Percentiles rank a stretch among this genome's conserved stretches.
phyloP scores from a whole-genome alignment of 2,888 invertebrate species.

The Leucophenga maculata region DNA sequence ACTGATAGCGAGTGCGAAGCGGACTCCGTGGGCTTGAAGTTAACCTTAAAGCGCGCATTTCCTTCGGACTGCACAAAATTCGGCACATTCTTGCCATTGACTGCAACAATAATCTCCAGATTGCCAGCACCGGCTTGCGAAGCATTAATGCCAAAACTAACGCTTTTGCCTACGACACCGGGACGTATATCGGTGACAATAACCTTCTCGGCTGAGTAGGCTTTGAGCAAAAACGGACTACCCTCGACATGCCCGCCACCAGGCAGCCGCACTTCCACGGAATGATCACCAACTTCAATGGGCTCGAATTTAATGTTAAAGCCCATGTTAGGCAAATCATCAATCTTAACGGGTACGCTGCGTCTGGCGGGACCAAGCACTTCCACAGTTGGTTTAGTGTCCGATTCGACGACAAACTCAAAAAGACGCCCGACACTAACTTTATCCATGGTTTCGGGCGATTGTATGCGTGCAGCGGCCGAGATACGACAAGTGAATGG shows the following conservation, averaged over 20 bases:
- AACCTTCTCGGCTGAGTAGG: constrained; percentile 96
- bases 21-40: constrained; percentile 96
- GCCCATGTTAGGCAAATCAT: constrained; percentile 65
- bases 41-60: constrained; percentile 93
- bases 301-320: constrained; percentile 84
- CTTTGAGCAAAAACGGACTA: constrained; percentile 95
- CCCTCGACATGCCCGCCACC: constrained; percentile 90
- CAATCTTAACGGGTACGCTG: constrained; percentile 79
- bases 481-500: constrained; percentile 76
- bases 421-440: constrained; percentile 89
- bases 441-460: constrained; percentile 89
- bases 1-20: constrained; percentile 93
- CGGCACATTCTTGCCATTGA: constrained; percentile 96
- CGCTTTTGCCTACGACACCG: constrained; percentile 91
- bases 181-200: constrained; percentile 93
- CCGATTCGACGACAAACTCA: constrained; percentile 89
- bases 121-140: constrained; percentile 93
- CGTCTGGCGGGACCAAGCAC: constrained; percentile 83
- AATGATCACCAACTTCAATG: constrained; percentile 93
- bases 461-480: constrained; percentile 87
- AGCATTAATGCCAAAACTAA: constrained; percentile 92
- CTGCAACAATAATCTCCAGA: constrained; percentile 97
- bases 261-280: constrained; percentile 81
- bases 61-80: constrained; percentile 98
- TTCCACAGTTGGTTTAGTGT: constrained; percentile 85